Percentiles rank a stretch among this genome's conserved stretches.
phyloP scores from a whole-genome alignment of 2,888 invertebrate genomes.

The Rapana venosa region DNA sequence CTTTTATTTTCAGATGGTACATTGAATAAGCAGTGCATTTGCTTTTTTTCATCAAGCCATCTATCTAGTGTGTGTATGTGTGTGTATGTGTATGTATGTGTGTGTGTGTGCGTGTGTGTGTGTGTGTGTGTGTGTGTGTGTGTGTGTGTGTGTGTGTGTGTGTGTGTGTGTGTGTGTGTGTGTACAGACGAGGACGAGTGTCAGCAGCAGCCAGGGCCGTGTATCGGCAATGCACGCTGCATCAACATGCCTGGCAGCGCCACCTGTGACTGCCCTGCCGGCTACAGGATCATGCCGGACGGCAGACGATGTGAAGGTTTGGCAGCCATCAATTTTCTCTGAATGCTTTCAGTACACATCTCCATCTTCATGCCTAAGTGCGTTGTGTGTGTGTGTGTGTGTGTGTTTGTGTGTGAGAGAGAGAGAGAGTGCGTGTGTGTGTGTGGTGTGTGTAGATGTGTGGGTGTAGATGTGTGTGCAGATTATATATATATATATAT shows the following conservation, averaged over 20 bases:
- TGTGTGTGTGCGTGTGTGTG: background rate
- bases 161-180: constrained; percentile 29
- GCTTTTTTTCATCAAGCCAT: too few relatives aligned
- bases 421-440: too few relatives aligned
- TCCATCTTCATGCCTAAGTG: too few relatives aligned
- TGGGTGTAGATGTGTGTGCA: too few relatives aligned
- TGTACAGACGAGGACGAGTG: constrained; percentile 87
- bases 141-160: background rate
- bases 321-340: background rate
- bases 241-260: constrained; percentile 88
- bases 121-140: background rate
- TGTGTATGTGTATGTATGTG: background rate
- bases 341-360: background rate
- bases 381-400: too few relatives aligned
- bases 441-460: background rate
- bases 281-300: constrained; percentile 84
- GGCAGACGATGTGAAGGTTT: constrained; percentile 86
- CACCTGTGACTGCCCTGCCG: constrained; percentile 88
- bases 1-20: too few relatives aligned
- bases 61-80: background rate
- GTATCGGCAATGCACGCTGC: constrained; percentile 88
- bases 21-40: too few relatives aligned
- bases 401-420: too few relatives aligned
- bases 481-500: too few relatives aligned
- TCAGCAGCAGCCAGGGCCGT: constrained; percentile 84